Percentiles rank a stretch among this genome's conserved stretches.
Conservation (phyloP, 2,888 invertebrate species). For the Pinctada fucata region DNA sequence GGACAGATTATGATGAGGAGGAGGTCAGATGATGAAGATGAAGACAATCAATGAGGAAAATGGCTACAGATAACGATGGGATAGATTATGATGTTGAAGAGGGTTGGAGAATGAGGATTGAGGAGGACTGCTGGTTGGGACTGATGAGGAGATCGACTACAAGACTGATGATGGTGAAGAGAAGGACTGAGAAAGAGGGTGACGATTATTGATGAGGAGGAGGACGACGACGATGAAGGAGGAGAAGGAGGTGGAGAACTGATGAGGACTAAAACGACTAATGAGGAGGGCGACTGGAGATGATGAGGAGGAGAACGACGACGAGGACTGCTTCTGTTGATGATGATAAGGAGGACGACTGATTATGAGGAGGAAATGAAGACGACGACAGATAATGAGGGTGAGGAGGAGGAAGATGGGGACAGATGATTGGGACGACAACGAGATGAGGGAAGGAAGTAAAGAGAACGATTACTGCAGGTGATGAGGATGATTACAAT, state of each 20-base stretch:
- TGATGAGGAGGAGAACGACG: neutral
- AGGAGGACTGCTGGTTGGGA: no score
- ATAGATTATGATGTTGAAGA: neutral
- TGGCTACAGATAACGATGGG: neutral
- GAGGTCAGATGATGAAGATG: no score
- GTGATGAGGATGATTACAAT: no score
- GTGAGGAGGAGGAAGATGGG: neutral
- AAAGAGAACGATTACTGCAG: no score
- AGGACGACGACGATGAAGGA: neutral
- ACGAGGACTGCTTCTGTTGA: neutral
- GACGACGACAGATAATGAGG: neutral
- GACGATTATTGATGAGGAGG: neutral
- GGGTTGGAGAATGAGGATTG: neutral
- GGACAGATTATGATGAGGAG: no score
- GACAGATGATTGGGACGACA: neutral
- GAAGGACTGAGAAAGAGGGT: neutral
- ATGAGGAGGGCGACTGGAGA: neutral
- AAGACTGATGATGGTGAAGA: no score
- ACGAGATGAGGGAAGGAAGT: neutral
- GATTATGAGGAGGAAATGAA: neutral
- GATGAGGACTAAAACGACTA: neutral
- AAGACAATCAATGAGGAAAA: neutral
- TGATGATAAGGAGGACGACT: neutral
- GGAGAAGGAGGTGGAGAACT: neutral
- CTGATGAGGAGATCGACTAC: no score